A percentile compares a stretch with the other conserved stretches of the same genome.
Evolutionary conservation across 2,888 invertebrate species (phyloP).

Genomic region (Latrodectus hesperus): DNA sequence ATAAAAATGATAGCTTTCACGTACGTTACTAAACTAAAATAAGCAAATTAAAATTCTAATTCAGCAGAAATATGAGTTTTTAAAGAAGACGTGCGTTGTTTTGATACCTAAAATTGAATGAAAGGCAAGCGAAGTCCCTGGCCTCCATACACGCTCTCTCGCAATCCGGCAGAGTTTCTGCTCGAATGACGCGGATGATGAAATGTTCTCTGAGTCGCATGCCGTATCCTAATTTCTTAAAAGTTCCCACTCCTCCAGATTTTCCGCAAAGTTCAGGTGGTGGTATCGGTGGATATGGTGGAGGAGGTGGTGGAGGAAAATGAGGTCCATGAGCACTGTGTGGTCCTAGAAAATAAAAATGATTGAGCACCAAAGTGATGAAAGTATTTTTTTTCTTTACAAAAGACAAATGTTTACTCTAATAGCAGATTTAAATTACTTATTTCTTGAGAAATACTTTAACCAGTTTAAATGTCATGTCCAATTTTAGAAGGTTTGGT

Average conservation of each 20-base stretch:
- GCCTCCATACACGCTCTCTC: conserved; percentile 89
- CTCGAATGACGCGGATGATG: conserved; percentile 70
- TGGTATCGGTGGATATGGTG: conserved; percentile 41
- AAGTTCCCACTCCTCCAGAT: conserved; percentile 49
- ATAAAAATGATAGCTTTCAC: no score
- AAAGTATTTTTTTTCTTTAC: not conserved
- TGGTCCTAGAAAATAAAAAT: conserved; percentile 14
- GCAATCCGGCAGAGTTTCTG: conserved; percentile 81
- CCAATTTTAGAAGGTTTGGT: not conserved
- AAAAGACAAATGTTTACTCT: no score
- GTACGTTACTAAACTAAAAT: no score
- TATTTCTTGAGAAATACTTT: not conserved
- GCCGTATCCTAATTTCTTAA: conserved; percentile 71
- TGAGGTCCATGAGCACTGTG: conserved; percentile 36
- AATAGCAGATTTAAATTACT: not conserved
- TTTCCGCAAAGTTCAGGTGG: conserved; percentile 38
- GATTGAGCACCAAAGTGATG: not conserved
- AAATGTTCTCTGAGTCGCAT: conserved; percentile 70
- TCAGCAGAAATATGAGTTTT: no score
- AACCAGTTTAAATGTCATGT: not conserved
- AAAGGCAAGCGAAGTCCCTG: conserved; percentile 87
- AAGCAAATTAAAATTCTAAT: no score
- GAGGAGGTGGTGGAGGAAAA: conserved; percentile 42
- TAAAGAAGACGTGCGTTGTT: not conserved
- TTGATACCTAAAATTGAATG: conserved; percentile 80